These are phyloP conservation scores for Eolophus roseicapilla DNA, from an alignment of 2,113 vertebrate species.

Conservation along the genomic window DNA sequence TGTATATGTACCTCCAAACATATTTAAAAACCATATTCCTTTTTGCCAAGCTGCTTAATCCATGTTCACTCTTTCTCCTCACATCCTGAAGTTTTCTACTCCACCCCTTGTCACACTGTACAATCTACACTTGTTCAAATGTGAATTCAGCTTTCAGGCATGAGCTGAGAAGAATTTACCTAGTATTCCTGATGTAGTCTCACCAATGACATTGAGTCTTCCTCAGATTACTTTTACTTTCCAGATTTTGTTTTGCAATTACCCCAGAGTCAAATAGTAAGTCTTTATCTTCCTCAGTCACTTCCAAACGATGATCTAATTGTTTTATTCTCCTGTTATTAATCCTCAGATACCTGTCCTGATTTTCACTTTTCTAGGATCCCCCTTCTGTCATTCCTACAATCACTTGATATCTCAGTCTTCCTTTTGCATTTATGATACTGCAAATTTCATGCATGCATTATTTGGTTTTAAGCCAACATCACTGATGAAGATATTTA, in stretches of 20 bases:
- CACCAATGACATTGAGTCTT: neutral
- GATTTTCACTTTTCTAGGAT: neutral
- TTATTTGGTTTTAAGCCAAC: neutral
- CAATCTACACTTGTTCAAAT: neutral
- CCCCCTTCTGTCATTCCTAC: neutral
- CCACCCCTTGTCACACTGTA: neutral
- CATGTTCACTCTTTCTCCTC: neutral
- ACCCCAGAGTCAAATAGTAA: neutral
- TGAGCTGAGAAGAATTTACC: neutral
- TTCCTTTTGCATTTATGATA: neutral
- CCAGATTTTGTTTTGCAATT: neutral
- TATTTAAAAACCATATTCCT: neutral
- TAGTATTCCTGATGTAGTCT: neutral
- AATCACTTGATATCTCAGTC: neutral
- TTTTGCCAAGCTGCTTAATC: neutral
- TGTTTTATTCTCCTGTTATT: neutral
- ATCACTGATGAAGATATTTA: neutral
- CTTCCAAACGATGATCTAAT: neutral
- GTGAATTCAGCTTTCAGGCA: neutral
- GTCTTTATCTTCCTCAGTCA: neutral
- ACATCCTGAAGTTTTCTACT: neutral
- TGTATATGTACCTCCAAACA: neutral
- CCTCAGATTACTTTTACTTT: neutral
- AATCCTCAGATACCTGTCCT: neutral
- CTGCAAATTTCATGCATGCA: accelerated